Evolutionary conservation across 2,888 invertebrate species (phyloP).

Genomic region (Oscheius sp.): DNA sequence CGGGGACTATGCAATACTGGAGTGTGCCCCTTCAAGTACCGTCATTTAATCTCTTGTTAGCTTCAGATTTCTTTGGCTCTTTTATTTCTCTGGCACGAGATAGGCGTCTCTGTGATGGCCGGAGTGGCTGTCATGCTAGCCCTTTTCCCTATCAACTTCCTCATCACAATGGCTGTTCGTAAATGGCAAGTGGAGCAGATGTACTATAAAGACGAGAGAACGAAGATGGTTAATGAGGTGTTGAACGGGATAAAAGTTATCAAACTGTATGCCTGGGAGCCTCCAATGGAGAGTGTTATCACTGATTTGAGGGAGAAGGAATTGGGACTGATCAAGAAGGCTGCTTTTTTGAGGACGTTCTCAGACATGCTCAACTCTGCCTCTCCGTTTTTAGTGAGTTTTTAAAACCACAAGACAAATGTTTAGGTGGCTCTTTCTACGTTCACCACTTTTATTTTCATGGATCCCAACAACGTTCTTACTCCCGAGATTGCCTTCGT

Average conservation of each 20-base stretch:
- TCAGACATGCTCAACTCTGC: conserved; percentile 69
- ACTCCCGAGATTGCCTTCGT: conserved; percentile 85
- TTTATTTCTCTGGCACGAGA: conserved; percentile 72
- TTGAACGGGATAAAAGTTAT: conserved; percentile 85
- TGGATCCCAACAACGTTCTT: conserved; percentile 62
- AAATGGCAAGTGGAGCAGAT: conserved; percentile 80
- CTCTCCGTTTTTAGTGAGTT: conserved; percentile 61
- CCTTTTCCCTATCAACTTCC: conserved; percentile 77
- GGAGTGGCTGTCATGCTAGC: conserved; percentile 94
- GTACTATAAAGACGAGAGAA: conserved; percentile 91
- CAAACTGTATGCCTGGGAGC: conserved; percentile 75
- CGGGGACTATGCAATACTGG: conserved; percentile 69
- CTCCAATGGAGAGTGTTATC: conserved; percentile 68
- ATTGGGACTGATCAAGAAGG: conserved; percentile 59
- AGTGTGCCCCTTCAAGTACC: conserved; percentile 64
- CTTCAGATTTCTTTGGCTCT: conserved; percentile 54
- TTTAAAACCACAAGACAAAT: background rate
- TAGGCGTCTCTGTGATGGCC: conserved; percentile 85
- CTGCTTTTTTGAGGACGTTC: conserved; percentile 65
- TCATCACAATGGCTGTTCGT: conserved; percentile 66
- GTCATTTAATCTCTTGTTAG: no score
- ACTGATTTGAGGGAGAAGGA: conserved; percentile 63
- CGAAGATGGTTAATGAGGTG: conserved; percentile 92
- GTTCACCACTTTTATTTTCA: conserved; percentile 64
- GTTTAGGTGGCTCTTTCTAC: conserved; percentile 66